Base-by-base conservation (phyloP, 2,797 vertebrate genomes). In the Petrocephalus schoutedeni region DNA sequence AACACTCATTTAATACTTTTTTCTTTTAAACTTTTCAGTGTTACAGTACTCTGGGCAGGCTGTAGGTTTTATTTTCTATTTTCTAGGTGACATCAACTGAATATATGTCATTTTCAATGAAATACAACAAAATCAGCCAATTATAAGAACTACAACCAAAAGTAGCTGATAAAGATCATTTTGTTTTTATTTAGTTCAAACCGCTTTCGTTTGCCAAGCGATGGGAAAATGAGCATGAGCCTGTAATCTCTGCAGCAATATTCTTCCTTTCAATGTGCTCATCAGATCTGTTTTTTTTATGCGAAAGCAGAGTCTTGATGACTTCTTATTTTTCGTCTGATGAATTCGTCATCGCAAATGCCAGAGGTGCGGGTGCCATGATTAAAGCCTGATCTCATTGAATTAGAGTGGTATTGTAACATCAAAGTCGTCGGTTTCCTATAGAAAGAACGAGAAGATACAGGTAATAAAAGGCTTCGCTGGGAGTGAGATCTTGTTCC, bases 331-430 rank as follows among this genome's bases (percentile, higher is more conserved):
- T 85, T 85, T 32, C 14, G 6, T 85, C 84, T 36, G 84, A 85
- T 85, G 84, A 85, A 85, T 59, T 85, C 53, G 84, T 85, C 84
- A 85, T 85, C 56, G 59, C 84, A 85, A 85, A 85, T 59, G 84
- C 28, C 84, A 85, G 84, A 58, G 57, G 85, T 64, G 58, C 57
- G 4, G 85, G 19, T 61, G 85, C 32, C 19, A 12, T 61, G 85
- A 61, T 61, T 86, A 86, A 86, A 86, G 58, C 41, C 16, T 1
- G 84, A 85, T 85, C 57, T 49, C 57, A 61, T 86, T 86, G 85
- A 61, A 86, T 61, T 64, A 86, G 85, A 61, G 85, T 51, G 58
- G 85, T 21, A 86, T 64, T 45, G 85, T 86, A 86, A 86, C 85
- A 61, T 86, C 85, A 86, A 86, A 86, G 85, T 64, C 36, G 4